phyloP scores from a whole-genome alignment of 2,797 vertebrate species.

The Lepidocolaptes lacrymiger region DNA sequence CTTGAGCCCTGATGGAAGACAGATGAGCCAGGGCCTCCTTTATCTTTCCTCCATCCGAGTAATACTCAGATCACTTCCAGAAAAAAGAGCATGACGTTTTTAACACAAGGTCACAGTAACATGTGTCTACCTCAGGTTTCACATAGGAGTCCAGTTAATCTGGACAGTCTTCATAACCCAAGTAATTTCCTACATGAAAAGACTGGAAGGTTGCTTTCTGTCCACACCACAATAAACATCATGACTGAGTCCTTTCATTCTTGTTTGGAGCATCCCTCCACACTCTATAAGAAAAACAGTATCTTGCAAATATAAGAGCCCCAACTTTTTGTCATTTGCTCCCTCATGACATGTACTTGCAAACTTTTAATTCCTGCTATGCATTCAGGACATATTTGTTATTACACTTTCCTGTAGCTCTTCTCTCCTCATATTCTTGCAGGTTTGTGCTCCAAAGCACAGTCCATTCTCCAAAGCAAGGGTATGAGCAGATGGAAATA shows the following conservation, averaged over 20 bases:
- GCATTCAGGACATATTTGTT: background rate
- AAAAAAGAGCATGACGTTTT: background rate
- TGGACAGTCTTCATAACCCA: background rate
- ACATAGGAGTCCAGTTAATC: background rate
- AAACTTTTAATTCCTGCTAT: background rate
- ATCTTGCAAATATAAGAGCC: background rate
- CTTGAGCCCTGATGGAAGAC: background rate
- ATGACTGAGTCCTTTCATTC: background rate
- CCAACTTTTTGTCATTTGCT: background rate
- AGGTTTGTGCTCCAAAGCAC: background rate
- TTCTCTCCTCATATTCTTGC: background rate
- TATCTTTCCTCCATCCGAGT: background rate
- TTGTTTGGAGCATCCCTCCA: background rate
- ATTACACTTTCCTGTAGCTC: background rate
- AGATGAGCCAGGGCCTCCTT: background rate
- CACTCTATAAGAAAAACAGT: background rate
- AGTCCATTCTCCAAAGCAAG: background rate
- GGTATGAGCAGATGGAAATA: slow-evolving; percentile 19
- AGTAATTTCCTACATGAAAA: background rate
- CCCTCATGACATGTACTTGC: background rate
- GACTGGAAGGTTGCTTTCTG: background rate
- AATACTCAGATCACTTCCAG: background rate
- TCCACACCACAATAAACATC: background rate
- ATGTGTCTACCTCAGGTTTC: background rate
- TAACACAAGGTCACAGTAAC: background rate